phyloP scores from a whole-genome alignment of 2,113 vertebrate genomes.

The Fregata magnificens region DNA sequence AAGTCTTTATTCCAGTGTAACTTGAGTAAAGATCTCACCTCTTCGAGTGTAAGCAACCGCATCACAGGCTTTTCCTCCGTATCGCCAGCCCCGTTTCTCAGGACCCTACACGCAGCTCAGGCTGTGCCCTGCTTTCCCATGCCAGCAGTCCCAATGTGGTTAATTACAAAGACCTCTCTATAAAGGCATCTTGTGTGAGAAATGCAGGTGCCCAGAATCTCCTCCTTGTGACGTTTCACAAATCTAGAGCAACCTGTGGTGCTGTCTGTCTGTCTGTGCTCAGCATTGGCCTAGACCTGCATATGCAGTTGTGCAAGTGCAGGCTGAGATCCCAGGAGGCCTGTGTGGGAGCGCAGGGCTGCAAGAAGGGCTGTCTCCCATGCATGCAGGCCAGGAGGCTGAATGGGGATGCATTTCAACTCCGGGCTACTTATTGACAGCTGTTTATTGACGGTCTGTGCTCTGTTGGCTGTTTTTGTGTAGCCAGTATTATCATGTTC shows the following conservation, averaged over 20 bases:
- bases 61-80: neutral
- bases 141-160: fast-evolving
- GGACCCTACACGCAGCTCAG: fast-evolving
- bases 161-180: neutral
- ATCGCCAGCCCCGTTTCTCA: neutral
- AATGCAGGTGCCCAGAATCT: neutral
- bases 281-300: fast-evolving
- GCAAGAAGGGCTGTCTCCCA: neutral
- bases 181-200: neutral
- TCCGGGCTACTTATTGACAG: neutral
- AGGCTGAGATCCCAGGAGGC: neutral
- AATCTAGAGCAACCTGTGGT: fast-evolving
- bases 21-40: neutral
- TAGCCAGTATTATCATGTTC: neutral
- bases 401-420: fast-evolving
- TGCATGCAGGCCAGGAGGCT: fast-evolving
- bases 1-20: neutral
- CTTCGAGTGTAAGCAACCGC: neutral
- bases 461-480: neutral
- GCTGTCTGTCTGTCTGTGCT: neutral
- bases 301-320: fast-evolving
- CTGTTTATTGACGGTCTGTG: neutral
- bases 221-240: neutral
- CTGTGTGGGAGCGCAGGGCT: fast-evolving
- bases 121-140: neutral